A percentile compares a stretch with the other conserved stretches of the same genome.
phyloP scores from a whole-genome alignment of 1,140 invertebrate species.

The Heliconius eleuchia region DNA sequence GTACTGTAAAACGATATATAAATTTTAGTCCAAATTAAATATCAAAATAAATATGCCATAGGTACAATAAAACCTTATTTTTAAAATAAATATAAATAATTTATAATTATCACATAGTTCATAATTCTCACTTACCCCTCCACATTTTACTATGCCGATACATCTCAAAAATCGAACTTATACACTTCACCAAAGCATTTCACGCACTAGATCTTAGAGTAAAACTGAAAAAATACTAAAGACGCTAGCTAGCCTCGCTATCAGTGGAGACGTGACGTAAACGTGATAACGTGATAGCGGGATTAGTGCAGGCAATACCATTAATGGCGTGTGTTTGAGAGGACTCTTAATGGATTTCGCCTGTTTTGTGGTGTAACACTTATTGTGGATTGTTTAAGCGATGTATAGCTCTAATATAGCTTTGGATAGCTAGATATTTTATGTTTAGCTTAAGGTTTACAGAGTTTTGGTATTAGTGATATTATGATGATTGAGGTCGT shows the following conservation, averaged over 20 bases:
- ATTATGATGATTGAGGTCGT: background rate
- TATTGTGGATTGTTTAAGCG: background rate
- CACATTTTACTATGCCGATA: slow-evolving; percentile 45
- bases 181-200: slow-evolving; percentile 35
- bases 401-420: background rate
- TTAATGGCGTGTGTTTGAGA: slow-evolving; percentile 31
- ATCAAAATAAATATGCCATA: too few species aligned
- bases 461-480: background rate
- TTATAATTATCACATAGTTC: background rate
- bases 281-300: slow-evolving; percentile 47
- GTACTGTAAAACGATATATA: too few species aligned
- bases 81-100: background rate
- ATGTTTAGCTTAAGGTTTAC: too few species aligned
- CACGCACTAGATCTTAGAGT: slow-evolving; percentile 33
- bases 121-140: slow-evolving; percentile 42
- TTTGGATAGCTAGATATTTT: too few species aligned
- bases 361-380: background rate
- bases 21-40: too few species aligned
- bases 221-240: slow-evolving; percentile 37
- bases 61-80: too few species aligned
- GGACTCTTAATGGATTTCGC: slow-evolving; percentile 17
- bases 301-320: slow-evolving; percentile 44
- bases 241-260: slow-evolving; percentile 41
- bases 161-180: slow-evolving; percentile 30
- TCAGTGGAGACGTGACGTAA: slow-evolving; percentile 50